Base-by-base conservation (phyloP, 1,140 invertebrate genomes). In the Aphelinus atriplicis region DNA sequence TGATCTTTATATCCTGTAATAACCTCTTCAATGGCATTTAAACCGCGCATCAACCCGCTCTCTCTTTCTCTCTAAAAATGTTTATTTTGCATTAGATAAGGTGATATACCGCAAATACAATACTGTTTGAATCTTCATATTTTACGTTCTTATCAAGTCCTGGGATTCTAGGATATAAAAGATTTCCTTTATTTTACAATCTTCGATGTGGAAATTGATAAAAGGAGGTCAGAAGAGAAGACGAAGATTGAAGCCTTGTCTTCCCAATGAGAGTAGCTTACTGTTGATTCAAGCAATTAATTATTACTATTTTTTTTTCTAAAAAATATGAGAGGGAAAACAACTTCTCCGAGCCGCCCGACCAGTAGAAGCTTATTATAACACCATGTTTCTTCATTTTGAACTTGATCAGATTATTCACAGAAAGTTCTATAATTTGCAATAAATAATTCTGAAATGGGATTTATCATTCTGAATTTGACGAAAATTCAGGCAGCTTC, bases 1-100 rank as follows among this genome's bases (percentile, higher is more conserved):
- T 81, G 80, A 85, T 83, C 83, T 86, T 86, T 85, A 85, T 85
- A 85, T 80, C 83, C 80, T 84, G 80, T 86, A 86, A 61, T 70
- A 75, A 82, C 85, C 84, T 84, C 81, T 81, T 80, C 26, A 79
- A 80, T 76, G 77, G 80, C 82, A 83, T 81, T 84, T 84, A 80
- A 81, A 80, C 75, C 69, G 26, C 61, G 62, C 63, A 70, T 53
- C 51, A 73, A 73, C 46, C 58, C 42, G 62, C 65, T 68, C 2
- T 50, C 43, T 46, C 1, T 45, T 42, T 53, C 26, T 73, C 9
- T 73, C 10, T 67, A 56, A 68, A 68, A 45, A 7, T 67, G 9
- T 9, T 51, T 66, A 73, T 50, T 73, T 46, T 67, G n/a, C 42
- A 45, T 48, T 55, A 56, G 55, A 7, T 48, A 75, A 53, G 7